Evolutionary conservation across 2,113 vertebrate species (phyloP).

Genomic region (Cercopithecus mona): DNA sequence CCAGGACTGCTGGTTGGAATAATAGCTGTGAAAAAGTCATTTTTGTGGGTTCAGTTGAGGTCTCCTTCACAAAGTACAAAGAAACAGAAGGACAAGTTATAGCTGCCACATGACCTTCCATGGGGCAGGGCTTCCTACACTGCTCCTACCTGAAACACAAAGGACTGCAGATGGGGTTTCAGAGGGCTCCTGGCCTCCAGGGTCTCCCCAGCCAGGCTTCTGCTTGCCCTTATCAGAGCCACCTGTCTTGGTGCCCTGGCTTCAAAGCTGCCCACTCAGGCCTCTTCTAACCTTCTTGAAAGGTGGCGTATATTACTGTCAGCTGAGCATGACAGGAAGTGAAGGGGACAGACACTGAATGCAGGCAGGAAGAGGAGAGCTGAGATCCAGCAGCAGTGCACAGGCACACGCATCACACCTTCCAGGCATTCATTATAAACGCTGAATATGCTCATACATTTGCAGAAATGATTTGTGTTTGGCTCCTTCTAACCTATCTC

Average conservation of each 20-base stretch:
- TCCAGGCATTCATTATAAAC: neutral
- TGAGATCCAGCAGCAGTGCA: neutral
- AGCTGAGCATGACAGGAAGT: neutral
- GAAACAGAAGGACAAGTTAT: neutral
- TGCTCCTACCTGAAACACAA: neutral
- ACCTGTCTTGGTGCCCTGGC: neutral
- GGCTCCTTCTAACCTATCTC: neutral
- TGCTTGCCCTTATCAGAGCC: neutral
- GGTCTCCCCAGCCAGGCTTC: neutral
- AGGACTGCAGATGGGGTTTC: neutral
- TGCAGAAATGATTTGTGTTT: neutral
- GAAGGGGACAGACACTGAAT: rapidly evolving
- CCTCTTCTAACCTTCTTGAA: neutral
- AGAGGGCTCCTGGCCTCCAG: neutral
- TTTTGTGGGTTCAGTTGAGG: neutral
- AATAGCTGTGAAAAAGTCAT: neutral
- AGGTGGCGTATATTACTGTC: neutral
- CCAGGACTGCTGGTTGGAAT: neutral
- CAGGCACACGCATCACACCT: neutral
- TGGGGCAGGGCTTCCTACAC: neutral
- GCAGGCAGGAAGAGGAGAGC: neutral
- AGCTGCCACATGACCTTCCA: neutral
- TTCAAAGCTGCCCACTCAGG: neutral
- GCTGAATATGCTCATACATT: neutral
- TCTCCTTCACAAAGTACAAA: neutral